Conservation (phyloP, 2,113 vertebrate species). For the Passer montanus region DNA sequence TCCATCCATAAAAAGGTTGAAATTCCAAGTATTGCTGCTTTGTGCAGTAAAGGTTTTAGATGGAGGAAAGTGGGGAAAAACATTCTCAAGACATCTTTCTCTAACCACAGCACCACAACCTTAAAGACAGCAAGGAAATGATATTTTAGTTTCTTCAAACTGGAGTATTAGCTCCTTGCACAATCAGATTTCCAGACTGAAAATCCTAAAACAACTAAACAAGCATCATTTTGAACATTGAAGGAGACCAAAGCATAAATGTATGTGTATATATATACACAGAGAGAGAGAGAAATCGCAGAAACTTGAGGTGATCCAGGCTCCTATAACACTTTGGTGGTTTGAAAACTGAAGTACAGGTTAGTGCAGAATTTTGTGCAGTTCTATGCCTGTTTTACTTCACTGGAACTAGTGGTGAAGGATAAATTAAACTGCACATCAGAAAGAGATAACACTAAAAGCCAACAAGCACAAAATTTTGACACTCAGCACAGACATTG, state of each 20-base stretch:
- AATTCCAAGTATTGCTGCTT: neutral
- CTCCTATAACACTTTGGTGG: fast-evolving
- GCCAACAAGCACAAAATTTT: neutral
- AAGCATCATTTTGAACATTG: neutral
- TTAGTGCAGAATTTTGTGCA: neutral
- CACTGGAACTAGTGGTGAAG: neutral
- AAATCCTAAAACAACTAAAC: neutral
- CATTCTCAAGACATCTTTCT: neutral
- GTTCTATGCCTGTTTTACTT: neutral
- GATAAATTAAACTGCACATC: neutral
- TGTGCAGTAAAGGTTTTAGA: neutral
- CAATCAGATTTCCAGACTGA: neutral
- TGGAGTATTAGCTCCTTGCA: neutral
- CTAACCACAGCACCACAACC: neutral
- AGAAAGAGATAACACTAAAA: neutral
- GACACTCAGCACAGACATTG: neutral
- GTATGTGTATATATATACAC: too few relatives aligned
- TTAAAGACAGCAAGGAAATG: neutral
- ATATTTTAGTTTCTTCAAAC: neutral
- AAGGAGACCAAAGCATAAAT: neutral
- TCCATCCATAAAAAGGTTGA: neutral
- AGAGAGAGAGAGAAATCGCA: neutral
- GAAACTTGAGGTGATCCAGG: neutral
- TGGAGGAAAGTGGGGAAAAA: neutral
- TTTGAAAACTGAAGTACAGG: neutral